Base-by-base conservation (phyloP, 2,113 vertebrate genomes). In the Oreochromis tanganicae region DNA sequence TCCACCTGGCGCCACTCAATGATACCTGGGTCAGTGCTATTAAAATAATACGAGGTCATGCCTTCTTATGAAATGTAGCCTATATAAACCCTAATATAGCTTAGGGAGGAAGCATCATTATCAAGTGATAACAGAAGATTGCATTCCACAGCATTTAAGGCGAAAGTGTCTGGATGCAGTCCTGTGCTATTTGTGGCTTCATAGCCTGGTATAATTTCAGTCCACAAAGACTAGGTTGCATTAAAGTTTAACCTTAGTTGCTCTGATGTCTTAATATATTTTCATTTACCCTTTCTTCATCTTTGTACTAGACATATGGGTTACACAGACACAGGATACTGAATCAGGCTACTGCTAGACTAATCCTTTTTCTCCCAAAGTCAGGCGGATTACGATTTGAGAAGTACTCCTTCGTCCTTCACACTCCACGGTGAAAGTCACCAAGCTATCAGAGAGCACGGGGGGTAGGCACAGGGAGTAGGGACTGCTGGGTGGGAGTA, bases 351-450 rank as follows among this genome's bases (percentile, higher is more conserved):
- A 79, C 86, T 43, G 63, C 83, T 57, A 61, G 82, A 87, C 87
- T 91, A 93, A 94, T 94, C 89, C 89, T 48, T 89, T 86, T 88
- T 81, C 79, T 92, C 85, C 84, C 90, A 88, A 91, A 94, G 89
- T 92, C 88, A 91, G 87, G 80, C 57, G 90, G 91, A 92, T 95
- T 94, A 94, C 84, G 86, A 92, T 87, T 89, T 80, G 86, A 93
- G 87, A 88, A 90, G 57, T 46, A 81, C 84, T 86, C 90, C 86
- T 84, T 92, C 2, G 92, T 50, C 95, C 94, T 96, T 95, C 93
- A 94, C 91, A 94, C 86, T 92, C 19, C 81, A 56, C 3, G 19
- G 80, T 84, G 90, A 94, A 95, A 95, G 95, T 96, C 93, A 91
- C 43, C 57, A 73, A 91, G 91, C 80, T 83, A 85, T 87, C 63